Evolutionary conservation across 2,797 vertebrate genomes (phyloP), one percentile per base, ranked within the genome.

Genomic region (Platyrinchus mystaceus): DNA sequence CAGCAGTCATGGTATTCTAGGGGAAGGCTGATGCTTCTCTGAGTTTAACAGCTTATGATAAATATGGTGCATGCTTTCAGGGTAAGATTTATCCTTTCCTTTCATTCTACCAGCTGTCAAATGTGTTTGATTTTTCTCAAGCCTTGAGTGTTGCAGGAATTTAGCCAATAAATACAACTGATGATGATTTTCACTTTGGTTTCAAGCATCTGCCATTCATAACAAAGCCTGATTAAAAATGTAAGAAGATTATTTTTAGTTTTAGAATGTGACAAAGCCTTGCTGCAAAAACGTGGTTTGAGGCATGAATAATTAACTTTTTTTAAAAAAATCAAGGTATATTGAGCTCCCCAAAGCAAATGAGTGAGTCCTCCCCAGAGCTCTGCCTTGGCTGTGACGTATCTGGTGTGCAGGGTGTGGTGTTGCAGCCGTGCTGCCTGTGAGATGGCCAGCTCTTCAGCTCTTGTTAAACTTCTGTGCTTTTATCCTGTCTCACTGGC

Each of bases 181-280:
- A 87, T 82, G 84, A 92, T 90, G 79, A 93, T 95, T 97, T 96
- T 94, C 89, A 83, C 98, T 98, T 97, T 4, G 21, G 89, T 97
- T 97, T 97, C 97, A 97, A 97, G 98, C 94, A 96, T 96, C 96
- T 98, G 98, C 97, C 98, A 97, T 97, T 97, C 97, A 97, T 95
- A 98, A 98, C 44, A 91, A 97, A 95, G 79, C 59, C 86, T 59
- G 81, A 91, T 56, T 95, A 63, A 93, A 95, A 93, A 82, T 86
- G 69, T 44, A 92, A 92, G 69, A 62, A 64, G 87, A 84, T 82
- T 95, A 94, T 95, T 96, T 97, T 95, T 90, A 92, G 92, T 60
- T 95, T 89, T 21, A 83, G 83, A 90, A 58, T 77, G 84, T 89
- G 62, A 30, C 90, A 91, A 44, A 59, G 84, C 23, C 64, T 85